Evolutionary conservation across 2,888 invertebrate species (phyloP).

Genomic region (Mylabris sibirica): DNA sequence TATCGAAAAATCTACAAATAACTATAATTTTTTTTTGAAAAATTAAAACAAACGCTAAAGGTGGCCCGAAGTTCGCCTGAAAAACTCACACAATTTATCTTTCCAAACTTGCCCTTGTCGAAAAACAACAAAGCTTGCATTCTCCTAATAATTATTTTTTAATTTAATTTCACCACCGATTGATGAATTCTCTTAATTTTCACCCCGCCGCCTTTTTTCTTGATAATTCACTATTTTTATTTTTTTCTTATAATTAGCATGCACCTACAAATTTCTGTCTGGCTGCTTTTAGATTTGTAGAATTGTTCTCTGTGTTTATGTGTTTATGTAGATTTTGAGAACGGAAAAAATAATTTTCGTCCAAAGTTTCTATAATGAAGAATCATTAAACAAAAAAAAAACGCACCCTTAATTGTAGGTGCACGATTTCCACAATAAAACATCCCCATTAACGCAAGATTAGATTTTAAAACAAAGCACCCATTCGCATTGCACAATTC

Average conservation of each 20-base stretch:
- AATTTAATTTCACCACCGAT: neutral
- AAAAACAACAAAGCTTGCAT: neutral
- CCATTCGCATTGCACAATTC: slow-evolving; percentile 46
- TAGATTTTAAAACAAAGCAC: slow-evolving; percentile 38
- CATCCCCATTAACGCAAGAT: neutral
- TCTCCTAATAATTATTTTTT: neutral
- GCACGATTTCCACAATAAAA: slow-evolving; percentile 20
- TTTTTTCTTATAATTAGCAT: slow-evolving; percentile 44
- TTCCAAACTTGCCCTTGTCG: slow-evolving; percentile 4
- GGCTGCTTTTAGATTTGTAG: slow-evolving; percentile 48
- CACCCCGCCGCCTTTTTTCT: neutral
- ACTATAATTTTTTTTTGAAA: slow-evolving; percentile 22
- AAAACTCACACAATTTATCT: slow-evolving; percentile 21
- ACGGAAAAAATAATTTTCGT: slow-evolving; percentile 15
- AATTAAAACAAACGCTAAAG: slow-evolving; percentile 36
- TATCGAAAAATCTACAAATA: slow-evolving; percentile 20
- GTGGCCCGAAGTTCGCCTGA: slow-evolving; percentile 52
- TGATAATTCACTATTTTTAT: slow-evolving; percentile 12
- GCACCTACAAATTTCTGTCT: slow-evolving; percentile 52
- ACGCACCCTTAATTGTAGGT: slow-evolving; percentile 34
- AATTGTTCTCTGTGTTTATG: slow-evolving; percentile 47
- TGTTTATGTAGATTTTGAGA: slow-evolving; percentile 36
- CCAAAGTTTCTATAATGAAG: neutral
- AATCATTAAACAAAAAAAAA: neutral
- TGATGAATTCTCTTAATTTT: neutral